These are phyloP conservation scores for Mus minutoides DNA, from an alignment of 2,797 vertebrate genomes.

Conservation along the genomic window DNA sequence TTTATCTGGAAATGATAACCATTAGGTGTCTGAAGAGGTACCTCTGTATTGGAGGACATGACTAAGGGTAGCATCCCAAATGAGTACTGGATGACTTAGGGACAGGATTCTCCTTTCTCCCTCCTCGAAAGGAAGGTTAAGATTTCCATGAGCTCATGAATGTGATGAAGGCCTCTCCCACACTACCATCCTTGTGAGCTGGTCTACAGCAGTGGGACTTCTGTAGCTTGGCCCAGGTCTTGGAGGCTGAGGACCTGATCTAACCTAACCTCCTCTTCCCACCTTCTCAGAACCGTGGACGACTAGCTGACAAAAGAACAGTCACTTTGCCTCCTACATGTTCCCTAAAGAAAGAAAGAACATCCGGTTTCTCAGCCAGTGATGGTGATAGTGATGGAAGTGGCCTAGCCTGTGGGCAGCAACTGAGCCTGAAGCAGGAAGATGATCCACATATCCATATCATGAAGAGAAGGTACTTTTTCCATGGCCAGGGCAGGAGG, in stretches of 20 bases:
- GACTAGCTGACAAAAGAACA: slow-evolving; percentile 97
- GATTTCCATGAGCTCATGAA: not conserved
- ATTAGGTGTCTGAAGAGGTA: not conserved
- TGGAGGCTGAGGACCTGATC: not conserved
- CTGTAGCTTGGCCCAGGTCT: not conserved
- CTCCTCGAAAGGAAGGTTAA: not conserved
- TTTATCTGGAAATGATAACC: not conserved
- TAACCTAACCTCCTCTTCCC: slow-evolving; percentile 57
- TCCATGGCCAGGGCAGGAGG: not conserved
- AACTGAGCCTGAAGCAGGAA: slow-evolving; percentile 95
- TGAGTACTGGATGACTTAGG: not conserved
- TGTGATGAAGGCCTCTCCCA: not conserved
- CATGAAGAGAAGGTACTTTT: slow-evolving; percentile 97
- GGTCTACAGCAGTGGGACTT: not conserved
- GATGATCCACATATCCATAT: slow-evolving; percentile 94
- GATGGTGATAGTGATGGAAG: slow-evolving; percentile 96
- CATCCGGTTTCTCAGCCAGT: slow-evolving; percentile 91
- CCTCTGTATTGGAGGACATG: not conserved
- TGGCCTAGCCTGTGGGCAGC: slow-evolving; percentile 91
- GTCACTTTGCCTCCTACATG: slow-evolving; percentile 93
- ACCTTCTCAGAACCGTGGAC: slow-evolving; percentile 95
- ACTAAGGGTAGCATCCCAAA: not conserved
- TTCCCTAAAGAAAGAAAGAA: slow-evolving; percentile 95
- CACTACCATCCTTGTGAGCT: not conserved
- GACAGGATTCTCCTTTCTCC: not conserved